Conservation (phyloP, 2,797 vertebrate species). For the Sebastes minor region DNA sequence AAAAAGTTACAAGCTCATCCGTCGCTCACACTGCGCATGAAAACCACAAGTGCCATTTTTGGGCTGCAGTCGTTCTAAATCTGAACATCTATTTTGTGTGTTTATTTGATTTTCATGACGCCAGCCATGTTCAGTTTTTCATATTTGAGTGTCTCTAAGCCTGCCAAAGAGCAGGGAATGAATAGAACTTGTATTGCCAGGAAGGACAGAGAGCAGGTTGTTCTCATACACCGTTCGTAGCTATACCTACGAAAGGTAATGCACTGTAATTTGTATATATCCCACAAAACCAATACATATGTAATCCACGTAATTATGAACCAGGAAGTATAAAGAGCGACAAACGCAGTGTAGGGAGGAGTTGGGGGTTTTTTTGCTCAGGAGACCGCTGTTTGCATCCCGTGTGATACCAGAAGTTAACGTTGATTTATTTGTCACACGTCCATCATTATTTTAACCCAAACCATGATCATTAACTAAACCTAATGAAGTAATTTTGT, state of each 20-base stretch:
- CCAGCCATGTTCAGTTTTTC: not conserved
- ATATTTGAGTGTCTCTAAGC: not conserved
- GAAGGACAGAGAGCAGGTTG: not conserved
- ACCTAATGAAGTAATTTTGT: too few relatives aligned
- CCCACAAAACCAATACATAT: fast-evolving
- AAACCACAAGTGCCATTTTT: not conserved
- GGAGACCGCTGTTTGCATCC: fast-evolving
- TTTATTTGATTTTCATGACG: not conserved
- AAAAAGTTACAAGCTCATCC: not conserved
- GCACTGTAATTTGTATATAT: too few relatives aligned
- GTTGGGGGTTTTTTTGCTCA: fast-evolving
- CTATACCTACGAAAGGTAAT: too few relatives aligned
- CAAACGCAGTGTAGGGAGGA: too few relatives aligned
- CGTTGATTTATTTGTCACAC: too few relatives aligned
- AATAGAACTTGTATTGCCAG: not conserved
- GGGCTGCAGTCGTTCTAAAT: not conserved
- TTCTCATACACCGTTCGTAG: too few relatives aligned
- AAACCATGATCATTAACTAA: too few relatives aligned
- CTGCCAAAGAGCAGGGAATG: not conserved
- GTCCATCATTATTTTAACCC: fast-evolving
- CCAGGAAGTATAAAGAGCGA: too few relatives aligned
- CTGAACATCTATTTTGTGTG: not conserved
- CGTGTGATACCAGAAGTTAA: too few relatives aligned
- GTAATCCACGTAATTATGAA: too few relatives aligned
- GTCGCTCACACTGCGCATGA: not conserved